Percentiles rank a stretch among this genome's conserved stretches.
phyloP scores from a whole-genome alignment of 2,797 vertebrate species.

The Cetoscarus ocellatus region DNA sequence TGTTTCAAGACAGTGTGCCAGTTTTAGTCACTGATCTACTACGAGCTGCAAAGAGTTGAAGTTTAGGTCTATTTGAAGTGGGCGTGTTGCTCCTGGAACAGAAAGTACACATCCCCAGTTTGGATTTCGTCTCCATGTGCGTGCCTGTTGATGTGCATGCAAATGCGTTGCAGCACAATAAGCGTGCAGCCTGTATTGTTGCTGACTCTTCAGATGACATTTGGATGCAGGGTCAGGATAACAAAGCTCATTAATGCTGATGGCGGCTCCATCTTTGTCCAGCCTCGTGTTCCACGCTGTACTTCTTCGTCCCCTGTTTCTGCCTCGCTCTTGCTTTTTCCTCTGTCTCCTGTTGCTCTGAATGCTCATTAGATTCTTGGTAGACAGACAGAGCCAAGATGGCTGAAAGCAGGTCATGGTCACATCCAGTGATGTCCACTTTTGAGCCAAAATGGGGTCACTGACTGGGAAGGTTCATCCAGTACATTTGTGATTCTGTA shows the following conservation, averaged over 20 bases:
- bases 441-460: constrained; percentile 35
- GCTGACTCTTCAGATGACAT: constrained; percentile 9
- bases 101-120: neutral
- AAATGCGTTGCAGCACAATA: constrained; percentile 16
- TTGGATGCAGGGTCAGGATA: constrained; percentile 6
- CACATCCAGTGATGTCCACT: constrained; percentile 7
- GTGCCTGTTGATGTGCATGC: constrained; percentile 6
- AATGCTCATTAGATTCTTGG: constrained; percentile 47
- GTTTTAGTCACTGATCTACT: constrained; percentile 11
- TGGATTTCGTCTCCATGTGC: no score
- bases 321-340: neutral
- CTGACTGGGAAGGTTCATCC: neutral
- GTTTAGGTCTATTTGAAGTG: neutral
- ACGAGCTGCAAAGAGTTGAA: neutral
- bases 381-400: constrained; percentile 42
- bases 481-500: neutral
- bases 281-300: neutral
- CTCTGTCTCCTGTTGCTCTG: constrained; percentile 16
- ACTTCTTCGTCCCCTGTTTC: constrained; percentile 1
- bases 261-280: constrained; percentile 10
- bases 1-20: neutral
- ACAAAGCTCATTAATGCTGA: constrained; percentile 27
- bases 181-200: constrained; percentile 14
- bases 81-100: neutral
- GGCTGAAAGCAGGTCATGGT: constrained; percentile 29